Evolutionary conservation across 2,888 invertebrate genomes (phyloP), one percentile per base, ranked within the genome.

Genomic region (Petrolisthes cinctipes): DNA sequence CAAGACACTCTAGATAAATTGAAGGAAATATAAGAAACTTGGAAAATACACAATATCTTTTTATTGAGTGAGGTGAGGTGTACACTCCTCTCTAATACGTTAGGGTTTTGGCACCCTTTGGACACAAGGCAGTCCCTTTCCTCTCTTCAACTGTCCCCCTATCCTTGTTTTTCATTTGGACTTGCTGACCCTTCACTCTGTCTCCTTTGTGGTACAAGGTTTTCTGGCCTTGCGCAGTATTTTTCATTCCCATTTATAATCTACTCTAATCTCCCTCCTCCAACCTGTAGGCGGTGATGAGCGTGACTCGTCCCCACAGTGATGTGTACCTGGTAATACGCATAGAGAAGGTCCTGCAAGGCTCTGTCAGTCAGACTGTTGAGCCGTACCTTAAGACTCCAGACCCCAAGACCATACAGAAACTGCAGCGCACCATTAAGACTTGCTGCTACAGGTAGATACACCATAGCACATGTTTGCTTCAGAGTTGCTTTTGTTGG

Each of bases 261-360:
- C 1, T 37, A 37, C 37, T 37, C 1, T 37, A 37, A 37, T 37
- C 37, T 37, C 37, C 37, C 37, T 61, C 17, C 17, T 61, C 61
- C 71, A 79, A 76, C 76, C 91, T 92, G 71, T 94, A 98, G 95
- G 97, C 96, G n/a, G 94, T 98, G 90, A 94, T 98, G 92, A 97
- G 96, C 91, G 95, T 98, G 88, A 96, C 96, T 91, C 96, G 96
- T 92, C 96, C 97, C 0, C 97, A 97, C 93, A 95, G 97, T 7
- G 98, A 98, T 92, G 95, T 99, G 91, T 98, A 96, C 93, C 92
- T 98, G 91, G 97, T 98, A n/a, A 95, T 98, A 78, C 95, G 96
- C 92, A 96, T 99, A 90, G 98, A 99, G 92, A 98, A 98, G 93
- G 96, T 98, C 89, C 94, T 99, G 5, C 98, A 98, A 94, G 97